Conservation (phyloP, 2,888 invertebrate genomes). For the Philopedon plagiatum region DNA sequence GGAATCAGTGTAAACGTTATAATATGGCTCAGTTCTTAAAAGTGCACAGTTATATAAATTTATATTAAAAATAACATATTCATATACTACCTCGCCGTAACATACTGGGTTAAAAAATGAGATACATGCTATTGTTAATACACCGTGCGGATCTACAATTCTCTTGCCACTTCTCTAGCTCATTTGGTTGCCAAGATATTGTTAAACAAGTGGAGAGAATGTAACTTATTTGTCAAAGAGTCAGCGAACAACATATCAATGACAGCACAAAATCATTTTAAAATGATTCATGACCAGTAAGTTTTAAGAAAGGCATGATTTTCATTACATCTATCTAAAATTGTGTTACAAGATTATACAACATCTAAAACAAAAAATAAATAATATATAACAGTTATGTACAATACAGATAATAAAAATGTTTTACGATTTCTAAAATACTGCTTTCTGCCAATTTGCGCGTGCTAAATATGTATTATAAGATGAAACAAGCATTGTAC, state of each 20-base stretch:
- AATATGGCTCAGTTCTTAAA: conserved; percentile 16
- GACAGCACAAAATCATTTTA: not conserved
- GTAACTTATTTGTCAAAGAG: no score
- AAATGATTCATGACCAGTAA: conserved; percentile 1
- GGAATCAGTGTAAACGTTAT: not conserved
- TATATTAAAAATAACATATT: conserved; percentile 5
- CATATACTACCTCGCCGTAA: not conserved
- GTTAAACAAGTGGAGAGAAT: no score
- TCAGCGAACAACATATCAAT: no score
- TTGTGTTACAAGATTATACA: not conserved
- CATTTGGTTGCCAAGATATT: no score
- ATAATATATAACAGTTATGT: conserved; percentile 30
- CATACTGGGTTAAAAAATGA: not conserved
- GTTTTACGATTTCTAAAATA: not conserved
- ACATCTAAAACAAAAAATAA: conserved; percentile 20
- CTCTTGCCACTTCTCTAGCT: not conserved
- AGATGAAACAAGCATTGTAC: no score
- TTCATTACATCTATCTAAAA: conserved; percentile 2
- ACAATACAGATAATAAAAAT: conserved; percentile 22
- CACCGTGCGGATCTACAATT: not conserved
- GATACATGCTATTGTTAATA: not conserved
- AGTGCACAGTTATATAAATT: conserved; percentile 16
- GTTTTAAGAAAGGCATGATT: not conserved
- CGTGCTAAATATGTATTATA: no score
- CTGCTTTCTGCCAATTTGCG: no score